phyloP scores from a whole-genome alignment of 2,113 vertebrate genomes.

The Macquaria ambigua region DNA sequence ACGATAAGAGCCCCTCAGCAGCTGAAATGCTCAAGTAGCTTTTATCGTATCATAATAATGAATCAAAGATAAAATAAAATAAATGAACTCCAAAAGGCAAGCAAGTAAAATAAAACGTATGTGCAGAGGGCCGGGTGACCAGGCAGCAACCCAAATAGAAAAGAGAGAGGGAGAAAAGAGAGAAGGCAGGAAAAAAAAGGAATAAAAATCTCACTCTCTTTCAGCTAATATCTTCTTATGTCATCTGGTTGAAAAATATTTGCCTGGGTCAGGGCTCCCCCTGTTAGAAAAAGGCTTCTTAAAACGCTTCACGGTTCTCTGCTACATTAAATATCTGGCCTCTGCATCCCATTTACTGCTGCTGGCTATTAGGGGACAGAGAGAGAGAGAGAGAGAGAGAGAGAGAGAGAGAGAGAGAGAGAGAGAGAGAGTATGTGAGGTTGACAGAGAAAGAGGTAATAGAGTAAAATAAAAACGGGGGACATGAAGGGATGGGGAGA shows the following conservation, averaged over 20 bases:
- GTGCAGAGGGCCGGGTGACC: conserved; percentile 57
- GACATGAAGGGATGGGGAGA: background rate
- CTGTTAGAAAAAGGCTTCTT: conserved; percentile 83
- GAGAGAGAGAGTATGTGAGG: background rate
- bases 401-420: background rate
- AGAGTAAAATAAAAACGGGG: conserved; percentile 6
- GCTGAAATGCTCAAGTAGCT: conserved; percentile 89
- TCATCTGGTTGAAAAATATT: conserved; percentile 87
- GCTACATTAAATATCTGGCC: conserved; percentile 86
- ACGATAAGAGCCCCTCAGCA: conserved; percentile 86
- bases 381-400: background rate
- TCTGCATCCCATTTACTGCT: conserved; percentile 80
- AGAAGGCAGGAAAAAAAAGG: conserved; percentile 28
- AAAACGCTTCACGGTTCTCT: conserved; percentile 81
- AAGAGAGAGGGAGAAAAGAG: conserved; percentile 4
- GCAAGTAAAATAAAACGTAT: conserved; percentile 84
- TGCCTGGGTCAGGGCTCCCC: conserved; percentile 84
- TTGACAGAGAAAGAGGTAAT: conserved; percentile 15
- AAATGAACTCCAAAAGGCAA: conserved; percentile 87
- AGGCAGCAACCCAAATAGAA: conserved; percentile 67
- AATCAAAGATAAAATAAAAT: conserved; percentile 90
- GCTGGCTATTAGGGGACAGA: conserved; percentile 71
- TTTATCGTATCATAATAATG: conserved; percentile 91
- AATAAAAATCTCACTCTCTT: conserved; percentile 64
- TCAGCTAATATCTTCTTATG: conserved; percentile 82